phyloP scores from a whole-genome alignment of 2,113 vertebrate genomes.

The Oncorhynchus clarkii region DNA sequence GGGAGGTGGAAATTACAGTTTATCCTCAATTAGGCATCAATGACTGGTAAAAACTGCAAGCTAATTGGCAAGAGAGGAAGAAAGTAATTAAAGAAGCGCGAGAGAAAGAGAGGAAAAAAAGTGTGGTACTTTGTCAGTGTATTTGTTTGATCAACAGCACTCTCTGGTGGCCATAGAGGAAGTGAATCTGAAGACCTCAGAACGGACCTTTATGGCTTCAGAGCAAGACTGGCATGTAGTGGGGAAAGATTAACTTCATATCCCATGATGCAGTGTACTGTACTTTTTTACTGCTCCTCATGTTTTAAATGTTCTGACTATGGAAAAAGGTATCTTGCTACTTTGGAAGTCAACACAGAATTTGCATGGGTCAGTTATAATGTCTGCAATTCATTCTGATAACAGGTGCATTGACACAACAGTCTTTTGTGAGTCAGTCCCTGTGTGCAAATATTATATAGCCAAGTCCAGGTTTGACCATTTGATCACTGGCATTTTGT shows the following conservation, averaged over 20 bases:
- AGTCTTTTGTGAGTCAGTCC: not conserved
- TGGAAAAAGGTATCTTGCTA: not conserved
- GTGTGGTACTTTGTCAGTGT: too few relatives aligned
- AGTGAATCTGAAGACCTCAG: not conserved
- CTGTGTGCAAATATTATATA: not conserved
- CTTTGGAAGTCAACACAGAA: not conserved
- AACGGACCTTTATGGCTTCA: not conserved
- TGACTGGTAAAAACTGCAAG: too few relatives aligned
- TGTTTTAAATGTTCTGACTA: too few relatives aligned
- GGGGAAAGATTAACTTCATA: not conserved
- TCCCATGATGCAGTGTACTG: not conserved
- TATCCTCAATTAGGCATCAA: too few relatives aligned
- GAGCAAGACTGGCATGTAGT: not conserved
- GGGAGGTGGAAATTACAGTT: too few relatives aligned
- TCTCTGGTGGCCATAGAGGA: conserved; percentile 42
- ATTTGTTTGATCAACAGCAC: conserved; percentile 36
- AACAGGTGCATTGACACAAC: not conserved
- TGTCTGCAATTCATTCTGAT: not conserved
- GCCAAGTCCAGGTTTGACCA: too few relatives aligned
- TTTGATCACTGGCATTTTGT: too few relatives aligned
- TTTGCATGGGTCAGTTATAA: not conserved
- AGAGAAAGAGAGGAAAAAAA: too few relatives aligned
- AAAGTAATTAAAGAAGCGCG: too few relatives aligned
- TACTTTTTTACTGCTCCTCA: too few relatives aligned
- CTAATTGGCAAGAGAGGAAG: too few relatives aligned